phyloP scores from a whole-genome alignment of 2,888 invertebrate genomes.

The Alloscopus bannaensis region DNA sequence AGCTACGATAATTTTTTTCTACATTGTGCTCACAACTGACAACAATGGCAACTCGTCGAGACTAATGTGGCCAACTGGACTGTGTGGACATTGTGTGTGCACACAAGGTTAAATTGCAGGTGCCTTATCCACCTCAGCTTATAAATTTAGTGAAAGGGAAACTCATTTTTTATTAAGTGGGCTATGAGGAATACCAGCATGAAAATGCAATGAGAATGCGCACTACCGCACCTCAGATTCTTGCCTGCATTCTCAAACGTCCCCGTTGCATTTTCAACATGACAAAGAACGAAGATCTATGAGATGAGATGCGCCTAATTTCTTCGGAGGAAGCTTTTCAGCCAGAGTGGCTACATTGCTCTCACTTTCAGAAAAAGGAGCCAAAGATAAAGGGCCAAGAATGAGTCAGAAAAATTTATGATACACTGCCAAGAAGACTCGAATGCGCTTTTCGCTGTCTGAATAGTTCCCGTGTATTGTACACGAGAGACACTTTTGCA shows the following conservation, averaged over 20 bases:
- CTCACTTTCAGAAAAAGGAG: conserved; percentile 32
- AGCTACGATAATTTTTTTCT: conserved; percentile 36
- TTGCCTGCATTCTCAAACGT: no score
- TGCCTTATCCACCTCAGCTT: conserved; percentile 50
- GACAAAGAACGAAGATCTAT: no score
- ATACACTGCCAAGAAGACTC: conserved; percentile 33
- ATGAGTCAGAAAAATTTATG: conserved; percentile 43
- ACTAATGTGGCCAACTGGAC: conserved; percentile 32
- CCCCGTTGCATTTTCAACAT: no score
- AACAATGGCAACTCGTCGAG: conserved; percentile 4
- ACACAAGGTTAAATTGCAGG: conserved; percentile 36
- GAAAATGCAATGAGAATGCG: no score
- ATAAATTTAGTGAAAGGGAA: conserved; percentile 25
- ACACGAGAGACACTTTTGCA: no score
- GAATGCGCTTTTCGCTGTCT: no score
- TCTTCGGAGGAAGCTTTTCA: no score
- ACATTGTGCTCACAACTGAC: conserved; percentile 18
- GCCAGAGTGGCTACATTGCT: conserved; percentile 14
- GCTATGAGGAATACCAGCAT: no score
- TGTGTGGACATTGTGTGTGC: not conserved
- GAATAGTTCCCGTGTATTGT: no score
- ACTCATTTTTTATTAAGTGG: no score
- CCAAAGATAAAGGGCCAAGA: conserved; percentile 19
- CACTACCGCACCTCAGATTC: no score
- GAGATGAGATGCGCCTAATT: no score